Base-by-base conservation (phyloP, 2,113 vertebrate species). In the Dolichallabes microphthalmus region DNA sequence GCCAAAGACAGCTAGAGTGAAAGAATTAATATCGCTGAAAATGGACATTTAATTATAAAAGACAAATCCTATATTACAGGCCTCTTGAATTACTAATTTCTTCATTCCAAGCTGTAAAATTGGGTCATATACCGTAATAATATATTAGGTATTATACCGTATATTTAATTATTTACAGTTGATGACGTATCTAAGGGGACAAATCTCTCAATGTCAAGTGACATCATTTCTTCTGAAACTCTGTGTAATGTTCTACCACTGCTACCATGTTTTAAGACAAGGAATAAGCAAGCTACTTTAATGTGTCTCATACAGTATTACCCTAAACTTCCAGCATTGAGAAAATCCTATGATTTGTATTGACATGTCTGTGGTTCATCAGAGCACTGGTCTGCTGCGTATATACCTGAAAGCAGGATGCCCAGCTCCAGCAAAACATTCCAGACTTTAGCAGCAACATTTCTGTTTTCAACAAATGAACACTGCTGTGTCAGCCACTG, bases 401-500 rank as follows among this genome's bases (percentile, higher is more conserved):
- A 89, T 58, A 39, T 45, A 97, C 96, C 96, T 93, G 96, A 95
- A 55, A 94, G 90, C 80, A 96, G 92, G 87, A 96, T 95, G 58
- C 95, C 94, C 92, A 96, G 94, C 80, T 96, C 95, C 90, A 96
- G 88, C 7, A 96, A 93, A 30, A 95, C 92, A 89, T 97, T 96
- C 96, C 96, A 97, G 76, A 97, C 92, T 17, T 94, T 94, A 12
- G 25, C 89, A 35, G 96, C 95, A 68, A 93, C 93, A 83, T 91
- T 92, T 89, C 96, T 92, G 91, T 92, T 93, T 39, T 94, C 92
- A 30, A 97, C 92, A 75, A 96, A 95, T 55, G 92, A 93, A 27
- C 95, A 96, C 87, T 94, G 93, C 85, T 95, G 94, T 68, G 95
- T 89, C 81, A 97, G 94, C 96, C 96, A 97, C 89, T 96, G 95